These are phyloP conservation scores for Selene dorsalis DNA, from an alignment of 2,797 vertebrate species.

Conservation along the genomic window DNA sequence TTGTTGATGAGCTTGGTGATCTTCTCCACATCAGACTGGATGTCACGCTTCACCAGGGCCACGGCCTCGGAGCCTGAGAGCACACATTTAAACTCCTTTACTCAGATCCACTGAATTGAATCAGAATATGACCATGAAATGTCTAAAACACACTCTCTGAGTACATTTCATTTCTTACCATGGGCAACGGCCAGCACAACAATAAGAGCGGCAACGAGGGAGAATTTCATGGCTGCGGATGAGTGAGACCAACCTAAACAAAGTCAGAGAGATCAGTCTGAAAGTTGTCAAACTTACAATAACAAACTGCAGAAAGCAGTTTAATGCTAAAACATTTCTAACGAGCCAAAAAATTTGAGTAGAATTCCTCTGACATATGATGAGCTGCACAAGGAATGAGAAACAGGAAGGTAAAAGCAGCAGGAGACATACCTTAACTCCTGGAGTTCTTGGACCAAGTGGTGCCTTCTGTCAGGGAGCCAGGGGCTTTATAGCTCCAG, in stretches of 20 bases:
- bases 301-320: background rate
- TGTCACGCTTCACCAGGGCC: constrained; percentile 75
- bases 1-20: constrained; percentile 68
- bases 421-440: constrained; percentile 62
- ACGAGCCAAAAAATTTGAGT: background rate
- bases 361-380: background rate
- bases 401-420: background rate
- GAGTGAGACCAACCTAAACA: constrained; percentile 44
- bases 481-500: constrained; percentile 59
- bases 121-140: background rate
- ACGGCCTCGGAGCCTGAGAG: constrained; percentile 68
- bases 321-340: background rate
- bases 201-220: constrained; percentile 63
- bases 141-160: too few species aligned
- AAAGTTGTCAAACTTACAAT: background rate
- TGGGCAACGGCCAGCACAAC: constrained; percentile 69
- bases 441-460: constrained; percentile 48
- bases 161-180: constrained; percentile 54
- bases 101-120: background rate
- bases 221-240: constrained; percentile 77
- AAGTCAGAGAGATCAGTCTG: background rate
- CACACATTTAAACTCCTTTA: background rate
- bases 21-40: constrained; percentile 64
- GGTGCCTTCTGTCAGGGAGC: constrained; percentile 37
- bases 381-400: background rate